Evolutionary conservation across 2,888 invertebrate genomes (phyloP).

Genomic region (Atethmia centrago): DNA sequence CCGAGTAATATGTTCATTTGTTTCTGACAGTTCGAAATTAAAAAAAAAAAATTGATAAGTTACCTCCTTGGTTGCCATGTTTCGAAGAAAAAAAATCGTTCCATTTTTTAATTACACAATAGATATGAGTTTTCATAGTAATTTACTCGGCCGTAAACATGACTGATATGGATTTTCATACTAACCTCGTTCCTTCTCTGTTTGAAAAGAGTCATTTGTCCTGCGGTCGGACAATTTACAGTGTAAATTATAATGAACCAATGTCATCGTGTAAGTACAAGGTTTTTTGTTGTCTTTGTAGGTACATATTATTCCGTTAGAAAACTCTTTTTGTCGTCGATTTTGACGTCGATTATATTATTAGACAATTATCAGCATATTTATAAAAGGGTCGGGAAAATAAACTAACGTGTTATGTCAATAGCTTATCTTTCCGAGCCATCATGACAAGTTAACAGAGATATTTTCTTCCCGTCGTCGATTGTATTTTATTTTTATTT

Average conservation of each 20-base stretch:
- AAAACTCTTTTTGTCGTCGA: background rate
- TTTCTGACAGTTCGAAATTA: too few relatives aligned
- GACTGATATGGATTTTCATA: too few relatives aligned
- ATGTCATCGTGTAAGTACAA: background rate
- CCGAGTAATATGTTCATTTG: too few relatives aligned
- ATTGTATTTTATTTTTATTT: conserved; percentile 45
- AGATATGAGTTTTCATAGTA: too few relatives aligned
- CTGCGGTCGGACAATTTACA: background rate
- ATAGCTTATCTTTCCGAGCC: conserved; percentile 26
- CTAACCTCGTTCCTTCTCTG: background rate
- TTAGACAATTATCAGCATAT: conserved; percentile 4
- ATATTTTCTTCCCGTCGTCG: conserved; percentile 34
- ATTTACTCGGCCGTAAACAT: too few relatives aligned
- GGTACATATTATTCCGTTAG: background rate
- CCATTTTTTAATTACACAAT: too few relatives aligned
- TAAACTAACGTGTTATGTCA: conserved; percentile 17
- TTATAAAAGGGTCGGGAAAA: conserved; percentile 16
- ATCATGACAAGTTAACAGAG: conserved; percentile 22
- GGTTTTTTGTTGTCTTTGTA: background rate
- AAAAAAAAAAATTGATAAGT: too few relatives aligned
- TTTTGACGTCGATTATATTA: background rate
- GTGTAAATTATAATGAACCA: background rate
- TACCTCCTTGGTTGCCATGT: too few relatives aligned
- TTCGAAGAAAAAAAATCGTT: too few relatives aligned
- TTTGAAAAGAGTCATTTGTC: background rate